phyloP scores from a whole-genome alignment of 2,113 vertebrate genomes.

The Aplodontia rufa region DNA sequence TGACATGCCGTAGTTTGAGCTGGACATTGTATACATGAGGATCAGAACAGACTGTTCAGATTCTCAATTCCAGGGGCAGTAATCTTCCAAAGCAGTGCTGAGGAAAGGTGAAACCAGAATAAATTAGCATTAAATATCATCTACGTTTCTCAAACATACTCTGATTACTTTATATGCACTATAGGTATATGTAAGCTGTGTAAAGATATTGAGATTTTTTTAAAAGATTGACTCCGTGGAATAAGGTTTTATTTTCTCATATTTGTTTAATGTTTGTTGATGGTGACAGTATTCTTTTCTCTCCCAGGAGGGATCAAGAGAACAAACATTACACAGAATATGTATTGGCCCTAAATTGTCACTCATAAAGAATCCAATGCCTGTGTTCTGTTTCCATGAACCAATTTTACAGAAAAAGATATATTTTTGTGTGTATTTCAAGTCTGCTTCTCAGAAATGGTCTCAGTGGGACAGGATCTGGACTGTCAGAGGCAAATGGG shows the following conservation, averaged over 20 bases:
- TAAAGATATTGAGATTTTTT: neutral
- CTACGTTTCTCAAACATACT: neutral
- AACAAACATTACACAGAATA: constrained; percentile 20
- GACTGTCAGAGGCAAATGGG: neutral
- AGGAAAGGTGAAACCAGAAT: neutral
- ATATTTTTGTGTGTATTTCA: neutral
- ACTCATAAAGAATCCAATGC: neutral
- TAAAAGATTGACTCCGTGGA: neutral
- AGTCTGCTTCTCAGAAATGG: constrained; percentile 29
- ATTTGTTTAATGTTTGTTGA: neutral
- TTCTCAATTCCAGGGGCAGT: neutral
- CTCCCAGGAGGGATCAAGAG: constrained; percentile 1
- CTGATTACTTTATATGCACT: neutral
- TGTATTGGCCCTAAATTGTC: constrained; percentile 43
- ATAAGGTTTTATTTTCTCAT: neutral
- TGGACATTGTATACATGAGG: neutral
- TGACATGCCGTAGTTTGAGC: neutral
- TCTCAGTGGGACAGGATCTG: neutral
- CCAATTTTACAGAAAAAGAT: constrained; percentile 17
- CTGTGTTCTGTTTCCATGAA: constrained; percentile 16
- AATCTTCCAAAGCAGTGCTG: neutral
- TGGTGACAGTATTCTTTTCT: constrained; percentile 22
- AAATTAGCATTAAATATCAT: neutral
- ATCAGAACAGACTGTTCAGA: neutral
- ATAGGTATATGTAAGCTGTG: neutral